phyloP scores from a whole-genome alignment of 2,797 vertebrate genomes.

The Coranthus polyacanthus region DNA sequence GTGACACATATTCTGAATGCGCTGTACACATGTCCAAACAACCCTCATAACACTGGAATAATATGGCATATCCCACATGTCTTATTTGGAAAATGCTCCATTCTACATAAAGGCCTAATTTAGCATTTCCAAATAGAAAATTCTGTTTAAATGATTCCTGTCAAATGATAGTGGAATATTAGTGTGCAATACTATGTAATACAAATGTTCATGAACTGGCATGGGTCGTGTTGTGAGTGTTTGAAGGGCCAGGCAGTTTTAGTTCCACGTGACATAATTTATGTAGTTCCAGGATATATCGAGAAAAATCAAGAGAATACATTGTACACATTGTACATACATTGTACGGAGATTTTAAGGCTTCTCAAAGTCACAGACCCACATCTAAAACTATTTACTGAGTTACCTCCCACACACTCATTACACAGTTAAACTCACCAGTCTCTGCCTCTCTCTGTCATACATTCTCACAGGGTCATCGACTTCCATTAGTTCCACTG shows the following conservation, averaged over 20 bases:
- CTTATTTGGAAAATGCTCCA: no score
- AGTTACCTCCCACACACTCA: slow-evolving; percentile 21
- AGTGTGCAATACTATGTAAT: no score
- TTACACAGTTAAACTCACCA: slow-evolving; percentile 7
- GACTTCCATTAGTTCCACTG: slow-evolving; percentile 41
- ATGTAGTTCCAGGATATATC: no score
- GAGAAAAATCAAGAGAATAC: neutral
- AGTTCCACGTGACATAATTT: neutral
- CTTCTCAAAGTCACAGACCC: slow-evolving; percentile 11
- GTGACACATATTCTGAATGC: no score
- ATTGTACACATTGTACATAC: neutral
- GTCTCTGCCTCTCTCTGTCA: slow-evolving; percentile 14
- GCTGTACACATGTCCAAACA: no score
- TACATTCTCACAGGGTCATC: slow-evolving; percentile 24
- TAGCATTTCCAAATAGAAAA: no score
- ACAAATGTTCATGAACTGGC: no score
- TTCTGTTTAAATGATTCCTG: no score
- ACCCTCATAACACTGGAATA: no score
- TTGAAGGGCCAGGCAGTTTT: neutral
- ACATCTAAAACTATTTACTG: slow-evolving; percentile 8
- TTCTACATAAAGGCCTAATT: no score
- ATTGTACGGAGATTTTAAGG: slow-evolving; percentile 11
- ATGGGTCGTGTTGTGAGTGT: neutral
- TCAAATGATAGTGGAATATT: no score
- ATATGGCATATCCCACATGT: no score